Evolutionary conservation across 2,888 invertebrate species (phyloP).

Genomic region (Orthonychiurus folsomi): DNA sequence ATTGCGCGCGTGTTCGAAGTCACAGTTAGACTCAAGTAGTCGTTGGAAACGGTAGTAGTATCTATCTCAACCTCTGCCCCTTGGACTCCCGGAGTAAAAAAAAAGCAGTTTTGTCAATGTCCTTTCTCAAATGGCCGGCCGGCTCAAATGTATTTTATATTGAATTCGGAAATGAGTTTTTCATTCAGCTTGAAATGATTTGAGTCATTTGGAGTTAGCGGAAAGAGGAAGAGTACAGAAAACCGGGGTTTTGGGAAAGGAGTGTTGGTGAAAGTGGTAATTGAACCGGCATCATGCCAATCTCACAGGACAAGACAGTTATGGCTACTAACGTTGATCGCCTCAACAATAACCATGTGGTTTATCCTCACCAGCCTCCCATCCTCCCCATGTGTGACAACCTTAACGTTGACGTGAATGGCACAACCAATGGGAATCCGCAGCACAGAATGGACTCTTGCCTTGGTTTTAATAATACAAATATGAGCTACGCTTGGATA

Average conservation of each 20-base stretch:
- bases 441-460: background rate
- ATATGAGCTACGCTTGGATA: background rate
- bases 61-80: background rate
- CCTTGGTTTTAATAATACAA: background rate
- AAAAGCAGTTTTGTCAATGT: background rate
- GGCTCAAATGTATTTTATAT: background rate
- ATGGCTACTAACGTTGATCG: slow-evolving; percentile 16
- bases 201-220: background rate
- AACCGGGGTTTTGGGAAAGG: too few relatives aligned
- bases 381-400: slow-evolving; percentile 7
- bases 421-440: too few relatives aligned
- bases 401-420: background rate
- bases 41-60: too few relatives aligned
- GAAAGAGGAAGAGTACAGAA: too few relatives aligned
- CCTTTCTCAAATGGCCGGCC: background rate
- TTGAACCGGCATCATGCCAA: slow-evolving; percentile 18
- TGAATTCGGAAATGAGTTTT: background rate
- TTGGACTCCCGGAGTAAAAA: background rate
- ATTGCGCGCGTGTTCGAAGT: background rate
- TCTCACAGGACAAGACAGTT: slow-evolving; percentile 19
- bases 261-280: slow-evolving; percentile 3
- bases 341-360: slow-evolving; percentile 16
- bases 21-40: background rate
- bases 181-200: background rate
- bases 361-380: slow-evolving; percentile 13